Base-by-base conservation (phyloP, 2,797 vertebrate species). In the Callimico goeldii region DNA sequence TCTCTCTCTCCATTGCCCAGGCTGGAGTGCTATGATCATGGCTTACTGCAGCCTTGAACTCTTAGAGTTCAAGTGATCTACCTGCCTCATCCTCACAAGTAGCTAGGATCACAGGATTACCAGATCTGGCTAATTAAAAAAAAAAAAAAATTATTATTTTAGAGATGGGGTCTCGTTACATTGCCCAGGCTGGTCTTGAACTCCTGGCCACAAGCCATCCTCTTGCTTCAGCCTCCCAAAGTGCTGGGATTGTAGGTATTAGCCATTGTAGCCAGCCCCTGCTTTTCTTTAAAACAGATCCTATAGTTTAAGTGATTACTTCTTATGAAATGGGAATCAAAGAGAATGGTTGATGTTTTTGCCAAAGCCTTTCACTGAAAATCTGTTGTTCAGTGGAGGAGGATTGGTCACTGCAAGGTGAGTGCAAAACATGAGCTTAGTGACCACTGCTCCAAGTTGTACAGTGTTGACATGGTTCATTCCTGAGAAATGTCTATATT, bases 261-360 rank as follows among this genome's bases (percentile, higher is more conserved):
- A 67, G 61, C 33, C 7, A 17, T 33, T 67, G 33, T 67, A n/a
- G 61, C 33, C 61, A 67, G 61, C 33, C 61, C 61, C 61, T 67
- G 33, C 61, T 67, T 67, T 67, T 33, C 30, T 96, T 97, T 96
- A 87, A 88, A 94, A 90, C 79, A 96, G 93, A 84, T 88, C 93
- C 84, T 96, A 88, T 95, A 85, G 91, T 41, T 90, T 90, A 93
- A 97, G 87, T 96, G 87, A 96, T 95, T 94, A 79, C 93, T 92
- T 50, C 95, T 97, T 96, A 94, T 93, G 93, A 95, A 97, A 85
- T 96, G 80, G 72, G 61, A 95, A 93, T 97, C 91, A 58, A 5
- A 96, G 80, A 96, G 61, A 93, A 96, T 30, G 83, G 82, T 91
- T 89, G 77, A 85, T 97, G 61, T 91, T 97, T 96, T 91, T 97